A percentile compares a stretch with the other conserved stretches of the same genome.
phyloP scores from a whole-genome alignment of 2,797 vertebrate species.

The Characodon lateralis region DNA sequence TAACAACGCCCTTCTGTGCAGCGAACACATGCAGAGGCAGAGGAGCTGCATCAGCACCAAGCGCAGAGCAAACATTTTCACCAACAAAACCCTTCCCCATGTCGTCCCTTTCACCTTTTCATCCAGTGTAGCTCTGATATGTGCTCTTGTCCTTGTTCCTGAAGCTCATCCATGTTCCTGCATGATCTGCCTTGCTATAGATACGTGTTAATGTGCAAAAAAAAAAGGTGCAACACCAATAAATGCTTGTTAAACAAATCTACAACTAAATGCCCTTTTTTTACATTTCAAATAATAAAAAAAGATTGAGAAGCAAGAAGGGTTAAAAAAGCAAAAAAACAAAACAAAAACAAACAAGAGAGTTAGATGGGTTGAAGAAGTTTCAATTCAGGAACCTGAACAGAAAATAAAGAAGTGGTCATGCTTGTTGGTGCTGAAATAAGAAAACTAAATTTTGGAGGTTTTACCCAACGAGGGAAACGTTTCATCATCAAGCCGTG shows the following conservation, averaged over 20 bases:
- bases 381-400: conserved; percentile 53
- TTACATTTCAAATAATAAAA: conserved; percentile 64
- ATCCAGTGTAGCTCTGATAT: conserved; percentile 67
- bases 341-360: conserved; percentile 31
- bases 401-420: conserved; percentile 39
- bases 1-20: conserved; percentile 33
- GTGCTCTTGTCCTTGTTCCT: conserved; percentile 59
- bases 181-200: conserved; percentile 71
- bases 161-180: conserved; percentile 52
- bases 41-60: conserved; percentile 26
- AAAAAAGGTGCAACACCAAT: conserved; percentile 71
- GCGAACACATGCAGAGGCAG: conserved; percentile 31
- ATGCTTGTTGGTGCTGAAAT: conserved; percentile 40
- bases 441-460: conserved; percentile 32
- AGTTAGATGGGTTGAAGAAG: conserved; percentile 57
- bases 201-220: conserved; percentile 77
- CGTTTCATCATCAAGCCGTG: conserved; percentile 24
- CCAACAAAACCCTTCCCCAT: conserved; percentile 60
- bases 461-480: conserved; percentile 29
- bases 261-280: conserved; percentile 71
- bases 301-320: conserved; percentile 45
- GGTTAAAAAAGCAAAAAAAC: conserved; percentile 41
- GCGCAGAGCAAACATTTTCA: conserved; percentile 79
- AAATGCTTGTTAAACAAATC: conserved; percentile 58
- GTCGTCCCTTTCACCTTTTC: conserved; percentile 67